Percentiles rank a stretch among this genome's conserved stretches.
phyloP scores from a whole-genome alignment of 2,888 invertebrate species.

The Ophonus ardosiacus region DNA sequence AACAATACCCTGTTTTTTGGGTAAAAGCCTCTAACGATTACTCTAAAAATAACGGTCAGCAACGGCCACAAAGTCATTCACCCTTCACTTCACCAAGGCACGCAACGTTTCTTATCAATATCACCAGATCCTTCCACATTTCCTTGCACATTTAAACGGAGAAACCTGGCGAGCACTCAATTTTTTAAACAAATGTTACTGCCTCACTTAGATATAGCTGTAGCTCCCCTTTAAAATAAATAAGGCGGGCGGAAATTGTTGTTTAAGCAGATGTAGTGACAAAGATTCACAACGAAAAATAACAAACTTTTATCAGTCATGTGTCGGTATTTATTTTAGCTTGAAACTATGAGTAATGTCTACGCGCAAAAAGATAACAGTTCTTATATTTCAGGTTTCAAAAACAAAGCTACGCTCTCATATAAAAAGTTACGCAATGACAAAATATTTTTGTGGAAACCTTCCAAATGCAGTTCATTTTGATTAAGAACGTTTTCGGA shows the following conservation, averaged over 20 bases:
- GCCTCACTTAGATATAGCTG: not conserved
- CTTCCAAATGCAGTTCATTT: no score
- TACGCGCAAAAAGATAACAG: not conserved
- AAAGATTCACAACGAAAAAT: not conserved
- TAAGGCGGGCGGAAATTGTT: not conserved
- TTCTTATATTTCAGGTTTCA: not conserved
- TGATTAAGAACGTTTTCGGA: no score
- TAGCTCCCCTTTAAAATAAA: not conserved
- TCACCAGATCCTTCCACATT: not conserved
- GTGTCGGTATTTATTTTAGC: no score
- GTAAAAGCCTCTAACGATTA: slow-evolving; percentile 23
- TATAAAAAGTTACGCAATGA: not conserved
- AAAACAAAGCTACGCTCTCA: not conserved
- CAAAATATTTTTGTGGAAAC: no score
- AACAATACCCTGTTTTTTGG: not conserved
- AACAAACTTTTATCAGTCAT: not conserved
- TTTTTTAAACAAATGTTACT: not conserved
- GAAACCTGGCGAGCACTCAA: not conserved
- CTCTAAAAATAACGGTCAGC: slow-evolving; percentile 45
- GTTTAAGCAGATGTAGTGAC: not conserved
- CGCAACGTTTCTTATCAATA: slow-evolving; percentile 42
- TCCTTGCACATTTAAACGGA: not conserved
- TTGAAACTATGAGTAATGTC: not conserved
- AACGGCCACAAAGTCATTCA: slow-evolving; percentile 25
- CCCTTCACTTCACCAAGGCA: slow-evolving; percentile 13